Percentiles rank a stretch among this genome's conserved stretches.
Conservation (phyloP, 1,140 invertebrate species). For the Brachionus angularis region DNA sequence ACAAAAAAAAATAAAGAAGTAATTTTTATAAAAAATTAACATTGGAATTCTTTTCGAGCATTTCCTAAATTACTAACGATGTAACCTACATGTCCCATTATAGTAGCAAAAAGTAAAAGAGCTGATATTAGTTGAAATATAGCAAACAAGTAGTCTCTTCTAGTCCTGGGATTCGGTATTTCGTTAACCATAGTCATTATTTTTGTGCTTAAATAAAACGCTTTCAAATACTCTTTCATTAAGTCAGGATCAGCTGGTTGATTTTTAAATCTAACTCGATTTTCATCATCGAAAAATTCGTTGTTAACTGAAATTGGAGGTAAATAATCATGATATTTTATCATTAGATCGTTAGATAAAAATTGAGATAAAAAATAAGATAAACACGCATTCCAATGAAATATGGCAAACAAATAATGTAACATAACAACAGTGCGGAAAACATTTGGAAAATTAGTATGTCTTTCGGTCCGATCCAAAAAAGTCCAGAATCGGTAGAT, state of each 20-base stretch:
- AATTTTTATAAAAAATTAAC: conserved; percentile 48
- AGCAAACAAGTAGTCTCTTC: conserved; percentile 62
- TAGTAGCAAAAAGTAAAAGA: conserved; percentile 57
- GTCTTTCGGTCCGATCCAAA: conserved; percentile 92
- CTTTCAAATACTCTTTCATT: conserved; percentile 77
- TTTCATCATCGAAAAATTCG: background rate
- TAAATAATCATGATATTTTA: conserved; percentile 5
- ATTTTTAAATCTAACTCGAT: conserved; percentile 3
- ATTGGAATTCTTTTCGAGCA: conserved; percentile 59
- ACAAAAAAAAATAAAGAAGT: background rate
- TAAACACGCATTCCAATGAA: conserved; percentile 98
- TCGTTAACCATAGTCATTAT: conserved; percentile 81
- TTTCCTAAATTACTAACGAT: conserved; percentile 58
- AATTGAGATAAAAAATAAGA: conserved; percentile 69
- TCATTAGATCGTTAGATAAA: conserved; percentile 34
- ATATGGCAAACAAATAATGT: conserved; percentile 93
- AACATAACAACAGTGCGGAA: conserved; percentile 85
- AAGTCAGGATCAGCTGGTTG: conserved; percentile 10
- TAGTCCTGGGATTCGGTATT: conserved; percentile 69
- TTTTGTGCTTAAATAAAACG: conserved; percentile 95
- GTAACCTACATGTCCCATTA: conserved; percentile 58
- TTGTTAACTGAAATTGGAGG: background rate
- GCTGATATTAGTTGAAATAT: conserved; percentile 56
- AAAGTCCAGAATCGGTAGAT: conserved; percentile 97
- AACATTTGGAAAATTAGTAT: conserved; percentile 96